phyloP scores from a whole-genome alignment of 2,113 vertebrate genomes.

The Amphilophus citrinellus region DNA sequence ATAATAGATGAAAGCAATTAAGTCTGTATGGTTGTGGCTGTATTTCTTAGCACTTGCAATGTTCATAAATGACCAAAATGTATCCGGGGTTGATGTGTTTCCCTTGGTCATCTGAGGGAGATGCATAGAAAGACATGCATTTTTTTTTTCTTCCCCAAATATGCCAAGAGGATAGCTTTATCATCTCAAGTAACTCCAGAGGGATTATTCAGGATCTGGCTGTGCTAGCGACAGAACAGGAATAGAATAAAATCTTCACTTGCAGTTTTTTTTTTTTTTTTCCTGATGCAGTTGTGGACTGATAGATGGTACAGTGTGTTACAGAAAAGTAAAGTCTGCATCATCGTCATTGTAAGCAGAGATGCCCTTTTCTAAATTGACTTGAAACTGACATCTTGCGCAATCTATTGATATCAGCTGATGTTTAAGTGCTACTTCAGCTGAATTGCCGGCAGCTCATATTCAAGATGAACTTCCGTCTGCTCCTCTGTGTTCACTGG shows the following conservation, averaged over 20 bases:
- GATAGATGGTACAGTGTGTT: neutral
- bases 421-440: slow-evolving; percentile 45
- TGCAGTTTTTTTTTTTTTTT: neutral
- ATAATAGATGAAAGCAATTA: neutral
- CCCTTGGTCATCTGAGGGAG: neutral
- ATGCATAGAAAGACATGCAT: too few relatives aligned
- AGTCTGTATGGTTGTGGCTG: neutral
- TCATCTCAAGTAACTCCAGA: too few relatives aligned
- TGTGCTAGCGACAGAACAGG: neutral
- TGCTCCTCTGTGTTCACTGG: slow-evolving; percentile 30
- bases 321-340: slow-evolving; percentile 4
- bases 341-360: slow-evolving; percentile 3
- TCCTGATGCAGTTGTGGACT: neutral
- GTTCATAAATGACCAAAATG: neutral
- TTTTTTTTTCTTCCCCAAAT: too few relatives aligned
- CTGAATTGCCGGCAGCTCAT: slow-evolving; percentile 38
- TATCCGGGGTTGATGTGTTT: neutral
- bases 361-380: slow-evolving; percentile 31
- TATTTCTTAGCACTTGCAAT: neutral
- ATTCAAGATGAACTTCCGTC: slow-evolving; percentile 43
- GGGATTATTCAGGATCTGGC: neutral
- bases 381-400: slow-evolving; percentile 28
- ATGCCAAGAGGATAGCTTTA: too few relatives aligned
- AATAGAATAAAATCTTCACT: neutral
- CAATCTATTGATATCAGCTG: slow-evolving; percentile 38